Evolutionary conservation across 2,113 vertebrate species (phyloP).

Genomic region (Clarias magur): DNA sequence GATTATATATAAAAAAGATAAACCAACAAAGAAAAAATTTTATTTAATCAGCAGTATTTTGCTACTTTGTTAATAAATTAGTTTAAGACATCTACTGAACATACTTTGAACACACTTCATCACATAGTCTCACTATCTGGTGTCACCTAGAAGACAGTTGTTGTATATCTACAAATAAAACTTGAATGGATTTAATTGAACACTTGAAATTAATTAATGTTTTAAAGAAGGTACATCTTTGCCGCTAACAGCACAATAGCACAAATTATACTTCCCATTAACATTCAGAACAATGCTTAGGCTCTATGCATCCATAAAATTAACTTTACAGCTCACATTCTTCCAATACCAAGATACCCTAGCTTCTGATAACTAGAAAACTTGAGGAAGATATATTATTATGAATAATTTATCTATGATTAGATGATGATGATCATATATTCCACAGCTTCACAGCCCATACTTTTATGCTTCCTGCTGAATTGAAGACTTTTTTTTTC

Average conservation of each 20-base stretch:
- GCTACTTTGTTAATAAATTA: background rate
- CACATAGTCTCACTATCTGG: background rate
- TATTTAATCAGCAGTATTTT: background rate
- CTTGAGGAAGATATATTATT: background rate
- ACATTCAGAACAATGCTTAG: background rate
- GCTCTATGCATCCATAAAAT: background rate
- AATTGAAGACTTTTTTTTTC: too few species aligned
- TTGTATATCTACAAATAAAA: background rate
- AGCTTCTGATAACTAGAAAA: background rate
- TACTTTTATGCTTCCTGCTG: too few species aligned
- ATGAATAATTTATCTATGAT: too few species aligned
- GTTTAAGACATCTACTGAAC: background rate
- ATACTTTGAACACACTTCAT: background rate
- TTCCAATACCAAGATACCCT: background rate
- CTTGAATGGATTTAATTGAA: background rate
- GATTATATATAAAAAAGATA: background rate
- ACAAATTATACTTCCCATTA: background rate
- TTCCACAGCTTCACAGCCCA: too few species aligned
- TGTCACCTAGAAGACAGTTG: background rate
- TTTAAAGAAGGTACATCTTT: background rate
- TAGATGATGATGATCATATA: too few species aligned
- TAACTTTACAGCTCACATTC: background rate
- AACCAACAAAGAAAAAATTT: background rate
- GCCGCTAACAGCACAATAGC: background rate
- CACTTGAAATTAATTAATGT: too few species aligned